phyloP scores from a whole-genome alignment of 2,113 vertebrate species.

The Riparia riparia region DNA sequence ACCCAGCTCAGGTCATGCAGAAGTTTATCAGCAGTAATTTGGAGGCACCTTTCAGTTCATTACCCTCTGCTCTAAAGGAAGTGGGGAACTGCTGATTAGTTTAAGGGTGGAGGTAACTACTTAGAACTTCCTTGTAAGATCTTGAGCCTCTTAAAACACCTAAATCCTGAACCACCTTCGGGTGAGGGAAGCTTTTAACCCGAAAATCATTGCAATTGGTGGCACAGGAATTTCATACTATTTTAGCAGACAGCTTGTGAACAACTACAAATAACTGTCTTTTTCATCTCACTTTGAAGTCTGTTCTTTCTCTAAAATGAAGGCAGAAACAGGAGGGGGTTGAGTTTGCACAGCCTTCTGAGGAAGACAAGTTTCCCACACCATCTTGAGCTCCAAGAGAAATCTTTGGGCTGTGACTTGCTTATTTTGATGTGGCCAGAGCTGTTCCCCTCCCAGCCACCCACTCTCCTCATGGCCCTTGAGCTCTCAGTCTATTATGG shows the following conservation, averaged over 20 bases:
- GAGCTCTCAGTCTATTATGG: background rate
- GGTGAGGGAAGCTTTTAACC: background rate
- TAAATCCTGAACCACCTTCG: background rate
- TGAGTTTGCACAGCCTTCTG: background rate
- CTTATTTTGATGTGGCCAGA: background rate
- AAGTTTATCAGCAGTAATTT: background rate
- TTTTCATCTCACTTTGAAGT: background rate
- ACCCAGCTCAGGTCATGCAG: background rate
- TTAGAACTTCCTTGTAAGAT: background rate
- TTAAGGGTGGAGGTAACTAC: background rate
- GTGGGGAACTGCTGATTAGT: background rate
- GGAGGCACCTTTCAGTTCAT: constrained; percentile 7
- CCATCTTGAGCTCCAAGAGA: background rate
- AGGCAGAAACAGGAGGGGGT: background rate
- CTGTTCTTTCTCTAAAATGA: background rate
- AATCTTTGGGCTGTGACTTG: background rate
- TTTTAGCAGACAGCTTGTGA: background rate
- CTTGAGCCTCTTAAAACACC: background rate
- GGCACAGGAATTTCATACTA: background rate
- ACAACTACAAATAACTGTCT: background rate
- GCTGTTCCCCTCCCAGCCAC: background rate
- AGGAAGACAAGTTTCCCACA: background rate
- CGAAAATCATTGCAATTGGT: background rate
- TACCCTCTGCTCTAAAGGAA: constrained; percentile 16
- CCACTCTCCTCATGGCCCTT: background rate